Evolutionary conservation across 2,113 vertebrate genomes (phyloP), one percentile per base, ranked within the genome.

Genomic region (Aptenodytes patagonicus): DNA sequence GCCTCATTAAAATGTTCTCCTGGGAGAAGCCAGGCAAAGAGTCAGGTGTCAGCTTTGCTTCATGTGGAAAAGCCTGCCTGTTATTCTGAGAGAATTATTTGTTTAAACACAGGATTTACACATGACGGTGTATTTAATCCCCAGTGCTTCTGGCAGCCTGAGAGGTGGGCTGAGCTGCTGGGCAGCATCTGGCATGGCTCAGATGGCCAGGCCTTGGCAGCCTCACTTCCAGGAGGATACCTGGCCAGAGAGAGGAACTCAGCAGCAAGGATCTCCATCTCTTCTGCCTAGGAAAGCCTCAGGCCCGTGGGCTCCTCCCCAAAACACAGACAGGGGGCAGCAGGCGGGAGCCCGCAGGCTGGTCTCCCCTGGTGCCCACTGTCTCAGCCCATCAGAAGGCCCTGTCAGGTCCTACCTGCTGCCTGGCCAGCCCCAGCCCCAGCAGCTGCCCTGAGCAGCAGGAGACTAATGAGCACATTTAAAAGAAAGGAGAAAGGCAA

Each of bases 1-100:
- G 93, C 97, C 97, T 98, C 97, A 98, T 98, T 98, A 98, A 97
- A 98, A 96, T n/a, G 51, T 93, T 85, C 98, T 97, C 96, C 70
- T 40, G 95, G 95, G 97, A 96, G 93, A 96, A 96, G 91, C 89
- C 60, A 69, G 89, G 96, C 70, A 3, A 93, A 90, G 96, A 97
- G 94, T 98, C 96, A 97, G 97, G 97, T 97, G 97, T 96, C 97
- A 97, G 96, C 81, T 82, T 93, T 25, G 78, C 92, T 96, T 92
- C 75, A 29, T 62, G 58, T 84, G 28, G 70, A 85, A 93, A 94
- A 82, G 58, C 60, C 81, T 32, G 92, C 94, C 91, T 95, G 93
- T 90, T 96, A 93, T 86, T 92, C 42, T 31, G 62, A 15, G 46
- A 29, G 68, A 66, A 68, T 58, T 70, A 95, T 79, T 95, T 91